phyloP scores from a whole-genome alignment of 2,113 vertebrate genomes.

The Pelusios castaneus region DNA sequence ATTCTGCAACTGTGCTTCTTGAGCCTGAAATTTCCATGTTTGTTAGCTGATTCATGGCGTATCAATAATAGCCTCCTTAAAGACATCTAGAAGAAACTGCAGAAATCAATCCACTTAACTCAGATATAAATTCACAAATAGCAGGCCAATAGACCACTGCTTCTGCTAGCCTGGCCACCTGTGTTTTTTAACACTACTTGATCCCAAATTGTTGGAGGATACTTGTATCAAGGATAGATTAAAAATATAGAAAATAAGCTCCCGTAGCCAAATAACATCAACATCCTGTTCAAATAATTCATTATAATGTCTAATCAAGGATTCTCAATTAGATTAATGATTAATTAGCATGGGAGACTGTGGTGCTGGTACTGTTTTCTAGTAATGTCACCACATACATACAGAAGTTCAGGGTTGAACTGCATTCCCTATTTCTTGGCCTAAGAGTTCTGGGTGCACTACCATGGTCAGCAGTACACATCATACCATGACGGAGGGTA shows the following conservation, averaged over 20 bases:
- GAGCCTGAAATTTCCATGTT: neutral
- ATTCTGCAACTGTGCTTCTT: neutral
- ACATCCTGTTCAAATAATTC: neutral
- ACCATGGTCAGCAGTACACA: neutral
- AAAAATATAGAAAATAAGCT: too few relatives aligned
- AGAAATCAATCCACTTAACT: neutral
- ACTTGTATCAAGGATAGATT: neutral
- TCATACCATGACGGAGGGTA: neutral
- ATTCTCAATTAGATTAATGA: neutral
- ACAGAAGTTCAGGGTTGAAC: neutral
- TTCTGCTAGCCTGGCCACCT: neutral
- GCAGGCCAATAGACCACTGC: neutral
- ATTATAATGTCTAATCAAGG: neutral
- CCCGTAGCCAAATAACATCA: neutral
- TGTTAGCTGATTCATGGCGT: neutral
- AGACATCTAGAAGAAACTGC: neutral
- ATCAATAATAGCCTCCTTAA: neutral
- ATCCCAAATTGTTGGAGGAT: neutral
- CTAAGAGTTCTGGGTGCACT: neutral
- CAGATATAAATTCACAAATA: constrained; percentile 12
- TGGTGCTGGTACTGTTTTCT: neutral
- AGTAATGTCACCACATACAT: neutral
- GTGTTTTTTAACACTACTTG: neutral
- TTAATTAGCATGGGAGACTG: too few relatives aligned
- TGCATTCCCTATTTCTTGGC: neutral